These are phyloP conservation scores for Micromys minutus DNA, from an alignment of 2,113 vertebrate genomes.

Conservation along the genomic window DNA sequence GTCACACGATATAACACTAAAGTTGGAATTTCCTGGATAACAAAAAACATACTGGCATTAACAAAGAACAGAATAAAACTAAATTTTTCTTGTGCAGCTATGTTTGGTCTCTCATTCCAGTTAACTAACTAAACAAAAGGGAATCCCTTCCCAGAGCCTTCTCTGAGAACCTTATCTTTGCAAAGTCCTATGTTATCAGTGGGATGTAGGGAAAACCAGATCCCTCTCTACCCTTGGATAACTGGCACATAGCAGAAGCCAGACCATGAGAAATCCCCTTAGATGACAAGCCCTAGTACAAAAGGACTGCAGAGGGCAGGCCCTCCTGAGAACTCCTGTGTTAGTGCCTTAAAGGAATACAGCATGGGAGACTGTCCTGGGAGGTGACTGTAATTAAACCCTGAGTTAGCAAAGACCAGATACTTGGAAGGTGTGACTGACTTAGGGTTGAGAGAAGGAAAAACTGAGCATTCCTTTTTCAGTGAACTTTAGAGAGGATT, in stretches of 20 bases:
- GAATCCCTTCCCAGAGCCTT: not conserved
- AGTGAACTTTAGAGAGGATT: not conserved
- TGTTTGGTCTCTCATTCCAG: not conserved
- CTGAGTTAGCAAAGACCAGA: not conserved
- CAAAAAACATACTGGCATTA: not conserved
- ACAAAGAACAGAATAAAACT: not conserved
- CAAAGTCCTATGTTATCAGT: not conserved
- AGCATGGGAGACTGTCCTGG: not conserved
- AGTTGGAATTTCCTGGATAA: not conserved
- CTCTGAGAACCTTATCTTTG: not conserved
- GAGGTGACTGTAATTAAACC: not conserved
- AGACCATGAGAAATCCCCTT: not conserved
- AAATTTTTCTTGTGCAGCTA: not conserved
- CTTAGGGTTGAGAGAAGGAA: not conserved
- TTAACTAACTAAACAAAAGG: not conserved
- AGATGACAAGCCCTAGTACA: not conserved
- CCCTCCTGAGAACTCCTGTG: accelerated
- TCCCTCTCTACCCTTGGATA: not conserved
- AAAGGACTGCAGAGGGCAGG: accelerated
- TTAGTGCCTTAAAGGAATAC: not conserved
- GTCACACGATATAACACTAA: not conserved
- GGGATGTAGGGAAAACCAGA: not conserved
- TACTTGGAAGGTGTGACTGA: no score
- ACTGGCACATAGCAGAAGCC: not conserved
- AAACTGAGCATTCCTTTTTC: not conserved